Evolutionary conservation across 2,797 vertebrate species (phyloP), one percentile per base, ranked within the genome.

Genomic region (Cygnus olor): DNA sequence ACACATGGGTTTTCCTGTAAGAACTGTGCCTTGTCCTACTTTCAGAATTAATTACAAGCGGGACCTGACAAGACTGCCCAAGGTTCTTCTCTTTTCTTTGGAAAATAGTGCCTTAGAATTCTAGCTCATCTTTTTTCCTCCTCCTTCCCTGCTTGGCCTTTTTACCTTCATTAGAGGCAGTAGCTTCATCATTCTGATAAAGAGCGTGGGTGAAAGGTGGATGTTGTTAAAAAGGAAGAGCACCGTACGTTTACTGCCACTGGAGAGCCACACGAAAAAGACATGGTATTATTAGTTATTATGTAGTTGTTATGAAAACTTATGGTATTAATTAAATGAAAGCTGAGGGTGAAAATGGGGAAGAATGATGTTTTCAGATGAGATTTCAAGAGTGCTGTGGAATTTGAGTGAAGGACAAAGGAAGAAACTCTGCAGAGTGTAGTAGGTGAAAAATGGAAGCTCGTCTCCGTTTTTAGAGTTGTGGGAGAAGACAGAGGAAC

Each of bases 131-230:
- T 14, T 49, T 88, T 83, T 71, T 58, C 5, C 2, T 69, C 10
- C 27, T 92, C 8, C 15, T 60, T 80, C 24, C n/a, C 16, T 73
- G 12, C 44, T 83, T 85, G 32, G 40, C 30, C 6, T 70, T 91
- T 80, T 82, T 49, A 20, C 28, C 44, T 38, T 14, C 3, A 0
- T 58, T 69, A 58, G 60, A 77, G 30, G 60, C 53, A 77, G 68
- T 47, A 73, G 32, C 57, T 83, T 85, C 0, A 0, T 40, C 7
- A 1, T 38, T 9, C 24, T 28, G 28, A 56, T 94, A 24, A 87
- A 87, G 68, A 22, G 42, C 3, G 2, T 28, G 6, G 10, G 10
- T 45, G 36, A 76, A 78, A 88, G 12, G 20, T 70, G 19, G 3
- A 3, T 56, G 60, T 44, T 63, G 42, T 70, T 82, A 36, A 57